phyloP scores from a whole-genome alignment of 2,113 vertebrate genomes.

The rabbit (Oryctolagus cuniculus) region mOryCun1.1 NC_091452.1:9595501-9596000 shows the following conservation, averaged over 20 bases:
- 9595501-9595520: not conserved
- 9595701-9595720: constrained; percentile 13
- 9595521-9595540: constrained; percentile 47
- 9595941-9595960: not conserved
- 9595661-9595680: not conserved
- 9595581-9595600: not conserved
- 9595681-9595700: constrained; percentile 35
- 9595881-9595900: not conserved
- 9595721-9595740: constrained; percentile 7
- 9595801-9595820: constrained; percentile 40
- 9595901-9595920: not conserved
- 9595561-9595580: not conserved
- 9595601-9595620: constrained; percentile 24
- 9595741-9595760: constrained; percentile 16
- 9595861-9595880: not conserved
- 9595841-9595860: not conserved
- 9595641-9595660: constrained; percentile 26
- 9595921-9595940: not conserved
- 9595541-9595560: constrained; percentile 28
- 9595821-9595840: constrained; percentile 11
- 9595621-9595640: constrained; percentile 6
- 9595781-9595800: constrained; percentile 18
- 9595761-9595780: constrained; percentile 28
- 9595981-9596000: not conserved
- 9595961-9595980: not conserved